Evolutionary conservation across 2,888 invertebrate genomes (phyloP), one percentile per base, ranked within the genome.

Genomic region (Aquatica leii): DNA sequence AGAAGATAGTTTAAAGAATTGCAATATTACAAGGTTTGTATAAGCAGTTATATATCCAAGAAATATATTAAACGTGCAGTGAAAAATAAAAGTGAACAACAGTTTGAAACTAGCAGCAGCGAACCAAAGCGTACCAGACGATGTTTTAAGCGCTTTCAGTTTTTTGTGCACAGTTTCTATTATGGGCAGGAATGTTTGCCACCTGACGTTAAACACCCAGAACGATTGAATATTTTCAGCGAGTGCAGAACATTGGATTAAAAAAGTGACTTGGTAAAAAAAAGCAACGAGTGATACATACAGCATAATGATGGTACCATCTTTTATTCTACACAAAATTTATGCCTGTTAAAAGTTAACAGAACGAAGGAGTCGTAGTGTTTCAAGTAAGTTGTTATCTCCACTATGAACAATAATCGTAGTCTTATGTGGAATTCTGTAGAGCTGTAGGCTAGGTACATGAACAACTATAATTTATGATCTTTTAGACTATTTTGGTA

Each of bases 341-440:
- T 53, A 53, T 53, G 37, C 3, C 40, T 12, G 53, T 37, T 62
- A 12, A 62, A 20, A 18, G 59, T 37, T 11, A 11, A 37, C 37
- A 37, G n/a, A 37, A 37, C 37, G 12, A 37, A 37, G 37, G 37
- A 9, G 37, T 53, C 37, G 53, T 35, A 37, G n/a, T 37, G 5
- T 37, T 37, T 37, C 37, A 3, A 37, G 37, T 37, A 37, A 37
- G 37, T n/a, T 9, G 37, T 37, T 37, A 37, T n/a, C 24, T 37
- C 37, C 37, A 37, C n/a, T 37, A 37, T 37, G 37, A 37, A 37
- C 8, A 37, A 12, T 37, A 37, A 53, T 53, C 34, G 40, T 37
- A 37, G 53, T 53, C 37, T 17, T 53, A 53, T 53, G 34, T 53
- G 37, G 53, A 53, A 53, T 35, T 53, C 35, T 53, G 53, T 53